Evolutionary conservation across 30 jellyfish, hydroid and myxozoan species (phyloP), one percentile per base, ranked within the genome.

Genomic region (Chironex yamaguchii): DNA sequence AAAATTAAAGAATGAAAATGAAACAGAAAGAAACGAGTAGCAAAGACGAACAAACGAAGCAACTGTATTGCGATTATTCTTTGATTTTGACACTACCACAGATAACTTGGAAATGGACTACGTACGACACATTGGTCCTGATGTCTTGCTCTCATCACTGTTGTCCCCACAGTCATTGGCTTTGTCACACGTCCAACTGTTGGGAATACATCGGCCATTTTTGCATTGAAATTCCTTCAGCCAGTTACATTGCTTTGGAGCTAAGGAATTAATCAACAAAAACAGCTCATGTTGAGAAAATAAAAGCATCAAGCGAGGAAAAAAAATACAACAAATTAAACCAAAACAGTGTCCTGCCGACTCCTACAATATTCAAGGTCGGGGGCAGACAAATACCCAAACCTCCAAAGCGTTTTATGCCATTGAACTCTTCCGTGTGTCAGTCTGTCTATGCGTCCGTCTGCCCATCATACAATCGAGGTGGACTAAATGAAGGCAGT

Each of bases 91-190:
- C n/a, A n/a, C n/a, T n/a, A n/a, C n/a, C n/a, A n/a, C n/a, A n/a
- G n/a, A n/a, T n/a, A n/a, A n/a, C n/a, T n/a, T n/a, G n/a, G n/a
- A 42, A 42, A 42, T 26, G 74, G 4, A 26, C 25, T 42, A 75
- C 96, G 32, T 86, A 77, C 92, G 53, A 36, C 97, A 90, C 27
- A 1, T 34, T 4, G 97, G 90, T 11, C 82, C 96, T 13, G 52
- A 88, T 1, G 94, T 67, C 1, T 90, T 36, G 32, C 89, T 70
- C 81, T 94, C 99, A 69, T 94, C 99, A 67, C 97, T 94, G 11
- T 67, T 52, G 36, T 94, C 99, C 13, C 95, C 92, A 49, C 99
- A 94, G 34, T 94, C 99, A 50, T 83, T 82, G 22, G 54, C 88
- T 13, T 80, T 88, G 69, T 95, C 98, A 78, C 99, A 95, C 22